Evolutionary conservation across 1,140 invertebrate genomes (phyloP).

Genomic region (Lethocerus indicus): DNA sequence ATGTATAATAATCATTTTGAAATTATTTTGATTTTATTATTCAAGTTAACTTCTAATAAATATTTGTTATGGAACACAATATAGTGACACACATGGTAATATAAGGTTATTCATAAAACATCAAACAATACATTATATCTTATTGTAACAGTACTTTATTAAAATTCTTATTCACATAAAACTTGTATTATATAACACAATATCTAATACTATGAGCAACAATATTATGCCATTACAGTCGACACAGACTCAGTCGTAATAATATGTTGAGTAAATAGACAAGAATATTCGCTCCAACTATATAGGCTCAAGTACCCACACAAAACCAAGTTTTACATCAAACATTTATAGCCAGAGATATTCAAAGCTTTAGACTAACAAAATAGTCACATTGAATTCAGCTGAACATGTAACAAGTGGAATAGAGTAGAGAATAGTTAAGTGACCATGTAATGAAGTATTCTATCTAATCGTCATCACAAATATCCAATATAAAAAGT

Average conservation of each 20-base stretch:
- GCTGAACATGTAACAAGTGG: neutral
- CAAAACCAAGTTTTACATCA: neutral
- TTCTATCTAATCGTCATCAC: no score
- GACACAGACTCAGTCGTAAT: conserved; percentile 10
- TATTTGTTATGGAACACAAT: no score
- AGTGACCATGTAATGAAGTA: no score
- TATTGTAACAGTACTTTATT: conserved; percentile 13
- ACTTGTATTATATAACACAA: conserved; percentile 11
- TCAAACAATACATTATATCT: neutral
- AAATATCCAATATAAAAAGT: no score
- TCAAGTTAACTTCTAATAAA: no score
- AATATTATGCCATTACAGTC: conserved; percentile 12
- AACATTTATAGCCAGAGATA: neutral
- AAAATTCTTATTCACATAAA: conserved; percentile 13
- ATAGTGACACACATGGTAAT: no score
- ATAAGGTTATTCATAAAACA: no score
- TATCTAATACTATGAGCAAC: conserved; percentile 13
- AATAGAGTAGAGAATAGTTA: neutral
- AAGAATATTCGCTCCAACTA: neutral
- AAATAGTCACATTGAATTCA: neutral
- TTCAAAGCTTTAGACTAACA: neutral
- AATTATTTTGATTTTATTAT: no score
- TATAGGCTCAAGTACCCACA: neutral
- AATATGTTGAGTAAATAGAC: conserved; percentile 6
- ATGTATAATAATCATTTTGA: no score